Percentiles rank a stretch among this genome's conserved stretches.
Conservation (phyloP, 2,113 vertebrate genomes). For the Malurus elegans region DNA sequence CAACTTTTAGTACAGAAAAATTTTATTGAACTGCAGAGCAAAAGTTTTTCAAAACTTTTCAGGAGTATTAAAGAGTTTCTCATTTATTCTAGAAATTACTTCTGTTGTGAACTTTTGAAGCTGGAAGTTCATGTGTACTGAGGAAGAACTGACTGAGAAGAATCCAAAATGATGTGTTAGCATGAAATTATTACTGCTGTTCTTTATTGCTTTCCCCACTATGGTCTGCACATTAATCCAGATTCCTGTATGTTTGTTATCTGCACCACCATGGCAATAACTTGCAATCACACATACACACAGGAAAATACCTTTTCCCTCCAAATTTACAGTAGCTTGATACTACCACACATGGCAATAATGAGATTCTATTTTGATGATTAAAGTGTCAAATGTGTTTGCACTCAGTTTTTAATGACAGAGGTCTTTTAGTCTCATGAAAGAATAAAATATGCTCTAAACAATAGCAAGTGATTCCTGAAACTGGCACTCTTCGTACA, state of each 20-base stretch:
- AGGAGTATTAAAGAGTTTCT: background rate
- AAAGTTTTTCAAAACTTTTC: background rate
- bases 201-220: background rate
- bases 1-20: background rate
- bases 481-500: background rate
- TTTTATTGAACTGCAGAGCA: background rate
- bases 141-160: constrained; percentile 6
- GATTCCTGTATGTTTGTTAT: background rate
- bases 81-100: background rate
- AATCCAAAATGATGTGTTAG: background rate
- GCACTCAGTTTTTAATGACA: background rate
- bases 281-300: background rate
- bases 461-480: background rate
- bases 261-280: background rate
- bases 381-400: background rate
- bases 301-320: background rate
- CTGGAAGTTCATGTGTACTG: background rate
- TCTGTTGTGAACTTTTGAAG: background rate
- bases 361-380: background rate
- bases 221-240: background rate
- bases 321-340: background rate
- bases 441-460: background rate
- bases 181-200: background rate
- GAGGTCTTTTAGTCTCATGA: background rate
- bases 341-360: background rate